A percentile compares a stretch with the other conserved stretches of the same genome.
Evolutionary conservation across 2,797 vertebrate genomes (phyloP).

Genomic region (Coranthus polyacanthus): DNA sequence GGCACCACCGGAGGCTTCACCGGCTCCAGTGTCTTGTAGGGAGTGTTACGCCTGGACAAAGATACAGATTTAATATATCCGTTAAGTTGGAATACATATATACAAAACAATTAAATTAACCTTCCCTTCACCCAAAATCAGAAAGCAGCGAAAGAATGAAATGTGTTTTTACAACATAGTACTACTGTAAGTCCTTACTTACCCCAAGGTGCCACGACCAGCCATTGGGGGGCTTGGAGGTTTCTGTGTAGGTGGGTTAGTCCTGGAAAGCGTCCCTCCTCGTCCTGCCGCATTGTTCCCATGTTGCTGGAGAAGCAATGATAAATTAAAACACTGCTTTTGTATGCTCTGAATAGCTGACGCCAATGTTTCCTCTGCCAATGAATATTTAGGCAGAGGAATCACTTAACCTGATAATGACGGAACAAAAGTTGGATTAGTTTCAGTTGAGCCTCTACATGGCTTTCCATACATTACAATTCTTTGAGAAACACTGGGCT

Average conservation of each 20-base stretch:
- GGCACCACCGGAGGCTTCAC: slow-evolving; percentile 98
- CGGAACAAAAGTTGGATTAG: slow-evolving; percentile 5
- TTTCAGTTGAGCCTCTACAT: slow-evolving; percentile 8
- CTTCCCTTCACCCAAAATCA: too few species aligned
- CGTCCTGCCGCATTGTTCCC: slow-evolving; percentile 93
- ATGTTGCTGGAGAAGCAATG: slow-evolving; percentile 87
- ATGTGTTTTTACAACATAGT: neutral
- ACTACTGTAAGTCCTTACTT: slow-evolving; percentile 40
- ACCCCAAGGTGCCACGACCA: slow-evolving; percentile 97
- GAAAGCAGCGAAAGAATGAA: neutral
- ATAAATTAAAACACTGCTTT: slow-evolving; percentile 22
- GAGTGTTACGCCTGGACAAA: slow-evolving; percentile 91
- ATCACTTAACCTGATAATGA: slow-evolving; percentile 16
- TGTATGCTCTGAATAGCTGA: slow-evolving; percentile 18
- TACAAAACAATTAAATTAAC: too few species aligned
- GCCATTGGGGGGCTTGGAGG: slow-evolving; percentile 98
- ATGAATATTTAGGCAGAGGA: slow-evolving; percentile 19
- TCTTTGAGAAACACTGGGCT: slow-evolving; percentile 8
- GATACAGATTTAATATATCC: neutral
- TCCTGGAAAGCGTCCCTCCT: slow-evolving; percentile 94
- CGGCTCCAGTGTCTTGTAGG: slow-evolving; percentile 98
- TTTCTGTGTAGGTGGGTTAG: slow-evolving; percentile 98
- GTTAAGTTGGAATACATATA: too few species aligned
- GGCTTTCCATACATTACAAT: neutral
- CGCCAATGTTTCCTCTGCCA: slow-evolving; percentile 6